Base-by-base conservation (phyloP, 2,113 vertebrate species). In the Anhinga anhinga region DNA sequence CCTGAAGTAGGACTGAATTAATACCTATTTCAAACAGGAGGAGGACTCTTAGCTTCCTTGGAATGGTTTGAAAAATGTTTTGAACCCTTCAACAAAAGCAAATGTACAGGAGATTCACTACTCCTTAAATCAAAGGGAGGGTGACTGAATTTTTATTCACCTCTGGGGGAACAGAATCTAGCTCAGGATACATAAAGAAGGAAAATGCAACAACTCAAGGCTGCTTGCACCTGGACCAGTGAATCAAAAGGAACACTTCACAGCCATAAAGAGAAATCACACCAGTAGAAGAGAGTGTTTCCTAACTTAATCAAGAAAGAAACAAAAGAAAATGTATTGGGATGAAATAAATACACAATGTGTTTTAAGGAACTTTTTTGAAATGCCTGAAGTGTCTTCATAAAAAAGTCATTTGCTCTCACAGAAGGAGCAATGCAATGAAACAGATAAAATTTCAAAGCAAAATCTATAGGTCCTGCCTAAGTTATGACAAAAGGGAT, bases 151-250 rank as follows among this genome's bases (percentile, higher is more conserved):
- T 93, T 93, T 84, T 42, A 30, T 44, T 71, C 20, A n/a, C 27
- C 21, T 50, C 23, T 20, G 0, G 7, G 17, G 36, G 14, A 69
- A 29, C 2, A 84, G 40, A 52, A 70, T 72, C 62, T 27, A 63
- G 18, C n/a, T 59, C 7, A 26, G 17, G 11, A 56, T 34, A 23
- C 16, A 34, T 23, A 72, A 34, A 30, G 70, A 82, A 90, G 20
- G 49, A 91, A 92, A 29, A 92, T 94, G 36, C 78, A 81, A 74
- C 17, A 96, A 77, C n/a, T 93, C 50, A 95, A 85, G 95, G 47
- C 23, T 67, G 47, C 30, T 72, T 83, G 27, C 42, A 88, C 59
- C 84, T 53, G 88, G 56, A 69, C n/a, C 20, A 10, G 22, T 47
- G 45, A 63, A 93, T 76, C 18, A 84, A 89, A 92, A 89, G 29